Percentiles rank a stretch among this genome's conserved stretches.
Conservation (phyloP, 2,797 vertebrate species). For the Neosilurus hyrtlii region DNA sequence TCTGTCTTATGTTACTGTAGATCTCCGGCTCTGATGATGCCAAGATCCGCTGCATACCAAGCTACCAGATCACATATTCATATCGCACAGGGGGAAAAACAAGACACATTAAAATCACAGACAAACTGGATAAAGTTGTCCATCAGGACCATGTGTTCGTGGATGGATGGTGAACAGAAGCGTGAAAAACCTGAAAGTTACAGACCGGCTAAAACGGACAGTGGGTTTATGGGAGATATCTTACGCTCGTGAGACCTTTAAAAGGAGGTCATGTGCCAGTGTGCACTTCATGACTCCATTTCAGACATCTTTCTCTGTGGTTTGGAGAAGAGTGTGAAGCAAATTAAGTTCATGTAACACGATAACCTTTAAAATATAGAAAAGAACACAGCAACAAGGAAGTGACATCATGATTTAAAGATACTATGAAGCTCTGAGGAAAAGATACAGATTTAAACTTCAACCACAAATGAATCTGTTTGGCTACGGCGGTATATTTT, state of each 20-base stretch:
- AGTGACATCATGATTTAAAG: conserved; percentile 9
- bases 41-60: conserved; percentile 15
- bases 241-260: conserved; percentile 14
- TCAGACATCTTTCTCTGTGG: background rate
- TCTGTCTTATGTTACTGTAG: conserved; percentile 38
- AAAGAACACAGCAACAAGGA: conserved; percentile 13
- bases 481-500: background rate
- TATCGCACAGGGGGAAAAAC: background rate
- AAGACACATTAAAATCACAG: background rate
- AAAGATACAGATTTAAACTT: background rate
- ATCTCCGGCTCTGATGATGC: conserved; percentile 32
- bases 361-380: conserved; percentile 25
- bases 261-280: background rate
- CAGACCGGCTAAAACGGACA: background rate
- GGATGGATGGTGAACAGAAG: background rate
- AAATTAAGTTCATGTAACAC: background rate
- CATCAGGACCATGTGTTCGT: background rate
- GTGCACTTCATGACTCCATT: background rate
- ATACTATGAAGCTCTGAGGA: background rate
- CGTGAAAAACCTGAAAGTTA: conserved; percentile 9
- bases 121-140: background rate
- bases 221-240: background rate
- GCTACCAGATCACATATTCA: conserved; percentile 18
- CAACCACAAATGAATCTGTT: background rate
- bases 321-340: background rate